Evolutionary conservation across 2,888 invertebrate species (phyloP).

Genomic region (Pandemis cinnamomeana): DNA sequence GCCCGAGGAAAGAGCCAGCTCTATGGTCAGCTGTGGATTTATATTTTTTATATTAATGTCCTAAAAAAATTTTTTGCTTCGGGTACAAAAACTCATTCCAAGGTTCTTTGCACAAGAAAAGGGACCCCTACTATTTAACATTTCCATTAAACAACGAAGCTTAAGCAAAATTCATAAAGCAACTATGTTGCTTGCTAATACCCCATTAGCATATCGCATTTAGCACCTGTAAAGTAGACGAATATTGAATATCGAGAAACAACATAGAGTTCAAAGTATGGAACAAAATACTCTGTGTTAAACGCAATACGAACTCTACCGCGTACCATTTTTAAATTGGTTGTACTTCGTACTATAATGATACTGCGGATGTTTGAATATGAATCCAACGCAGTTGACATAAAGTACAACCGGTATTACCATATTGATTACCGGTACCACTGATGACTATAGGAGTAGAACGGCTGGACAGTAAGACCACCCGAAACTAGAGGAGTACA

Average conservation of each 20-base stretch:
- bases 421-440: no score
- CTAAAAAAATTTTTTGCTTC: no score
- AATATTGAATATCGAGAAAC: not conserved
- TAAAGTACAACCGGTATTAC: not conserved
- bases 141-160: not conserved
- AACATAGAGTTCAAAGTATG: not conserved
- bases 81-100: no score
- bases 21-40: no score
- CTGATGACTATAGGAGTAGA: not conserved
- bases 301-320: not conserved
- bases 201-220: slow-evolving; percentile 8
- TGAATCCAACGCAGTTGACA: not conserved
- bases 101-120: not conserved
- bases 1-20: no score
- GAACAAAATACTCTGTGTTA: no score
- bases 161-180: slow-evolving; percentile 7
- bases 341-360: not conserved
- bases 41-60: no score
- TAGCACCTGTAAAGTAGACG: not conserved
- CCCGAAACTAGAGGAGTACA: not conserved
- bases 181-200: slow-evolving; percentile 19
- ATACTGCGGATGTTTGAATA: not conserved
- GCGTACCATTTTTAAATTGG: not conserved
- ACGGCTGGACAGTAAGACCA: not conserved
- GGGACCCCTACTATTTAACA: not conserved